A percentile compares a stretch with the other conserved stretches of the same genome.
Conservation (phyloP, 2,797 vertebrate species). For the Pseudotriccus pelzelni region DNA sequence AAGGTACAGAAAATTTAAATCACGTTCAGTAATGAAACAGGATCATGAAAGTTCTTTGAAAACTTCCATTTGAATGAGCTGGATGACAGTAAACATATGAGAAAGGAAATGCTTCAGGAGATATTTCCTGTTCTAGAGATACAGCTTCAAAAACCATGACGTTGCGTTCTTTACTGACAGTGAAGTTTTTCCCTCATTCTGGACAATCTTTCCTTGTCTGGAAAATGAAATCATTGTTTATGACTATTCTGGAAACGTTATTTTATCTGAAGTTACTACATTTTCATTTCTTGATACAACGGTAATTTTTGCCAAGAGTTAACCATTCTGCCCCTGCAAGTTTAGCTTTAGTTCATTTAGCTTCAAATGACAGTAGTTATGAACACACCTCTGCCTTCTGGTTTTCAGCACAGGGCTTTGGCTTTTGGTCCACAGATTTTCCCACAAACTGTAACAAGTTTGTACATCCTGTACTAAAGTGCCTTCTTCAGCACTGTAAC, state of each 20-base stretch:
- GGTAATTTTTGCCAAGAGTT: background rate
- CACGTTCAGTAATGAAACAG: rapidly evolving
- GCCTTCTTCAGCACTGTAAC: background rate
- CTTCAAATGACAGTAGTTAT: background rate
- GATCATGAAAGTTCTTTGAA: background rate
- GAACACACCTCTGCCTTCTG: background rate
- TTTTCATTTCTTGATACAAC: background rate
- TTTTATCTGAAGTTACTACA: background rate
- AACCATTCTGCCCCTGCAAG: background rate
- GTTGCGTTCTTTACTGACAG: background rate
- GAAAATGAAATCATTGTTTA: background rate
- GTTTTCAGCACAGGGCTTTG: background rate
- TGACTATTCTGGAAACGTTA: background rate
- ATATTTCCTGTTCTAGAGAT: background rate
- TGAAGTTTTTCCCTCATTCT: background rate
- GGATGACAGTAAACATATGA: background rate
- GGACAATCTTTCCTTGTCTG: background rate
- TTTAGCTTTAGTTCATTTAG: background rate
- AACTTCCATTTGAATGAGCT: background rate
- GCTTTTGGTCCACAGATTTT: background rate
- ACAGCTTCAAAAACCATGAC: background rate
- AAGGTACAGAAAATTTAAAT: background rate
- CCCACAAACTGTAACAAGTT: background rate
- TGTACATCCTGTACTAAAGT: background rate
- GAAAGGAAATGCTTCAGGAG: background rate